Evolutionary conservation across 1,140 invertebrate genomes (phyloP), one percentile per base, ranked within the genome.

Genomic region (Schlechtendalia chinensis): DNA sequence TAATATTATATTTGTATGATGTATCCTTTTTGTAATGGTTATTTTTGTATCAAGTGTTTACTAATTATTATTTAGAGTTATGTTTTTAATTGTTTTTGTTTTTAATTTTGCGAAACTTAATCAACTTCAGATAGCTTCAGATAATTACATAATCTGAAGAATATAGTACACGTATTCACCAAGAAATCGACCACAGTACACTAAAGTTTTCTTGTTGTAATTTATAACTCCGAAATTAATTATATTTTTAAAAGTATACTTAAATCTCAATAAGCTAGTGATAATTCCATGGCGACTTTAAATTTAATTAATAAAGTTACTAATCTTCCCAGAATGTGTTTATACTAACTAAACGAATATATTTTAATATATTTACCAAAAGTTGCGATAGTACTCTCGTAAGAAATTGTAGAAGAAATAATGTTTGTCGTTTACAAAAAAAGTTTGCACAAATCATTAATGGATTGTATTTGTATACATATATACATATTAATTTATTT

Each of bases 291-390:
- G 29, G 50, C 53, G 27, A 32, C 53, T 74, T 74, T 74, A 29
- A 74, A 24, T 74, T 56, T 74, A 74, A 74, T 74, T 74, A 74
- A 54, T 74, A 74, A 74, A 74, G 71, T 74, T 74, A 74, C 47
- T 74, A 74, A 74, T 56, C 71, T 74, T 74, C 50, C 16, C 12
- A 17, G 27, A 56, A 74, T 74, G 71, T 74, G 53, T 54, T 74
- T 74, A 56, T 54, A 54, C 71, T 74, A 56, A 74, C 24, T 74
- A 17, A 74, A 74, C 27, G 71, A 74, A 74, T 56, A 74, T 74
- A 74, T 74, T 74, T 74, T 74, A 74, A 74, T 74, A 56, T 29
- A 74, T 56, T 69, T 69, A 47, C 12, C 16, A n/a, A 24, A 69
- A 69, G 65, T 69, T 24, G 65, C 45, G 39, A 69, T 39, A 69